phyloP scores from a whole-genome alignment of 2,113 vertebrate species.

The Marcusenius ussheri region DNA sequence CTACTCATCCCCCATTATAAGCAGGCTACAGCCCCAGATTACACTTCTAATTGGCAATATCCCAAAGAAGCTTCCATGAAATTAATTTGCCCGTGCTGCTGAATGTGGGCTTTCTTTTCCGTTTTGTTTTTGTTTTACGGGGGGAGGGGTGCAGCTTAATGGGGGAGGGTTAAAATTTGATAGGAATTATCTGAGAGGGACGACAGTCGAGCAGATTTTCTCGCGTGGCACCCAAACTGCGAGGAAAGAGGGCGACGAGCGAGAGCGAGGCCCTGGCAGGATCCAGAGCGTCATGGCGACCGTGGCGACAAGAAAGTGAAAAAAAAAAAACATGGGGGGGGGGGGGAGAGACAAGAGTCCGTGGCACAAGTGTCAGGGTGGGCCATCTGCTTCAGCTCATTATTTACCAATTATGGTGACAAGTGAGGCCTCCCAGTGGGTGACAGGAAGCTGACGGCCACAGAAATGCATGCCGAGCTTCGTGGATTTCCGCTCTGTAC shows the following conservation, averaged over 20 bases:
- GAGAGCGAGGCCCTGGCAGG: neutral
- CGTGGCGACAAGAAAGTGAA: neutral
- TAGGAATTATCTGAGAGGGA: neutral
- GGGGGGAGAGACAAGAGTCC: neutral
- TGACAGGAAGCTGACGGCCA: neutral
- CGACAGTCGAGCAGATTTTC: neutral
- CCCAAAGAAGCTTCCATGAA: constrained; percentile 52
- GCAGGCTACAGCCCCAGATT: constrained; percentile 32
- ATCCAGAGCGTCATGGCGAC: neutral
- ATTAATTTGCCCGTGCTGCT: constrained; percentile 46
- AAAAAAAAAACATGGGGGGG: neutral
- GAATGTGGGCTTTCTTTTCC: constrained; percentile 27
- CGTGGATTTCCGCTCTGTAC: neutral
- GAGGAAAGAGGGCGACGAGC: neutral
- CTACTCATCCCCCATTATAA: constrained; percentile 41
- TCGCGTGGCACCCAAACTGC: neutral
- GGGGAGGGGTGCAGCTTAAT: neutral
- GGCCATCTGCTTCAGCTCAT: neutral
- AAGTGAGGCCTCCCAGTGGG: neutral
- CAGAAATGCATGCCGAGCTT: neutral
- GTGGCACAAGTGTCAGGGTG: neutral
- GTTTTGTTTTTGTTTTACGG: neutral
- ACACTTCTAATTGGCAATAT: constrained; percentile 50
- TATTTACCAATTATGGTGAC: constrained; percentile 9
- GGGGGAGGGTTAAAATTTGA: neutral